Base-by-base conservation (phyloP, 2,888 invertebrate species). In the Lydus trimaculatus region DNA sequence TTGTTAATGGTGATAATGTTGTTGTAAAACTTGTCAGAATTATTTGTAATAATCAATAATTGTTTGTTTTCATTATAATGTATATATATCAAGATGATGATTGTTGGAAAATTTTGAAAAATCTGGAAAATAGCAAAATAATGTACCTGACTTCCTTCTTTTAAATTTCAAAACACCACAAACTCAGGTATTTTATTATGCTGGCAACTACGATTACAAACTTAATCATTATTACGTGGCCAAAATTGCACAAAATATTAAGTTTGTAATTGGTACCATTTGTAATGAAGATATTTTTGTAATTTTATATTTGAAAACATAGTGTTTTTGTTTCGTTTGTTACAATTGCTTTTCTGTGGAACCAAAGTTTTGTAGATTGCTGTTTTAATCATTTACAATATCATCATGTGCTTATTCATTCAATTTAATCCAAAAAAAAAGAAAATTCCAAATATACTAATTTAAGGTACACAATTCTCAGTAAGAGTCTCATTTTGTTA, bases 1-100 rank as follows among this genome's bases (percentile, higher is more conserved):
- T 79, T 63, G 63, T 79, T 31, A 74, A 75, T 61, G 80, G 77
- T 64, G 72, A 76, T 72, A 72, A 71, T 75, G 74, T 77, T 63
- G 72, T 67, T 67, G 71, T 78, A 68, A 67, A 76, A 74, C 75
- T 75, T 73, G 77, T 75, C 71, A 76, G 74, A 70, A 63, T 73
- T 67, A 65, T 71, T 64, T 58, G 58, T 62, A 69, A 65, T 58
- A 69, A 66, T 66, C 63, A 64, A 66, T 69, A 62, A 63, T 65
- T 63, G 48, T 63, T 43, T 9, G 31, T 60, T n/a, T 17, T 60
- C 28, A 3, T 28, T 28, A 28, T 28, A 4, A 28, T n/a, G n/a
- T n/a, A n/a, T n/a, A n/a, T n/a, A n/a, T n/a, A n/a, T n/a, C n/a
- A n/a, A n/a, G n/a, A n/a, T n/a, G n/a, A n/a, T n/a, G n/a, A n/a